Conservation (phyloP, 2,888 invertebrate genomes). For the Drosophila nr. medialis region DNA sequence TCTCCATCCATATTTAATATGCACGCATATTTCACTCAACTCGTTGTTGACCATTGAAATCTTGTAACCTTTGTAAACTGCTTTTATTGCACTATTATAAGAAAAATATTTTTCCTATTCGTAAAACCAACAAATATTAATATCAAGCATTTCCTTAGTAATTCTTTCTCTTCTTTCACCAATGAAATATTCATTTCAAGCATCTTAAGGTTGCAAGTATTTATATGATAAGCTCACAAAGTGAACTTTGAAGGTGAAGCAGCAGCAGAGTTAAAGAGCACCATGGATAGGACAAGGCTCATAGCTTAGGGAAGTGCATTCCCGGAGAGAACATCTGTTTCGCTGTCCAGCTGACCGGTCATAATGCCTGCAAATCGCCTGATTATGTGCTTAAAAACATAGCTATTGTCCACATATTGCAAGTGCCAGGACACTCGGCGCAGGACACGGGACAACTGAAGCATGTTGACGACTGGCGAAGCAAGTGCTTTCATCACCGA, state of each 20-base stretch:
- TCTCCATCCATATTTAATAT: background rate
- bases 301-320: slow-evolving; percentile 36
- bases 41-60: background rate
- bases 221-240: background rate
- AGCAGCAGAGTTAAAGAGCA: background rate
- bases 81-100: background rate
- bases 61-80: background rate
- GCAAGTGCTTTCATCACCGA: slow-evolving; percentile 50
- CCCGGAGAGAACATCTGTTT: slow-evolving; percentile 22
- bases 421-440: background rate
- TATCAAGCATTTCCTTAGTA: background rate
- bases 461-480: slow-evolving; percentile 51
- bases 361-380: slow-evolving; percentile 77
- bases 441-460: slow-evolving; percentile 18
- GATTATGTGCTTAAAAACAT: slow-evolving; percentile 68
- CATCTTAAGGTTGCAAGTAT: background rate
- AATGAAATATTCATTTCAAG: background rate
- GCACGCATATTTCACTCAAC: background rate
- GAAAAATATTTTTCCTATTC: background rate
- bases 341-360: slow-evolving; percentile 27
- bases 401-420: slow-evolving; percentile 39
- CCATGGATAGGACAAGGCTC: slow-evolving; percentile 3
- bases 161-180: background rate
- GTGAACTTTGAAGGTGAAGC: slow-evolving; percentile 12
- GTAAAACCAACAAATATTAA: background rate